Conservation (phyloP, 2,113 vertebrate species). For the Pseudorectes ferrugineus region DNA sequence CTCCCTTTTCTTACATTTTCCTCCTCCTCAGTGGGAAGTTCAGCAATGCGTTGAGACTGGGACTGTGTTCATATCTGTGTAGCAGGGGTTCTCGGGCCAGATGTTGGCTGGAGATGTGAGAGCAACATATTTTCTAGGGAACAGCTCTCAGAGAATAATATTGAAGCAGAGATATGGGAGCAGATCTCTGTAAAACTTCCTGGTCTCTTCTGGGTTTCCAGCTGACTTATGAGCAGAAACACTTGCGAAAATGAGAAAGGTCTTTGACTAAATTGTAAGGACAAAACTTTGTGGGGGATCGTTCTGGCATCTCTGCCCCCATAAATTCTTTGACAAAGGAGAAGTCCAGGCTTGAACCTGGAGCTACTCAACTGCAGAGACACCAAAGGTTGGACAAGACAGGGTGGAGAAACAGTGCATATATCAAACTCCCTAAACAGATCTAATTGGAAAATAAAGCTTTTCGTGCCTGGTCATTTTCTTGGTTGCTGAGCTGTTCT, state of each 20-base stretch:
- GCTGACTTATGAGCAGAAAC: neutral
- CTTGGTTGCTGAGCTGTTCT: neutral
- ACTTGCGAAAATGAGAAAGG: neutral
- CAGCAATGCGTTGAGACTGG: neutral
- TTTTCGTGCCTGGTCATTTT: neutral
- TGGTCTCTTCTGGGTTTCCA: neutral
- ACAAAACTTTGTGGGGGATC: neutral
- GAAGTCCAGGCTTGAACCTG: neutral
- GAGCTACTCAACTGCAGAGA: neutral
- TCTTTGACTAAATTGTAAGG: neutral
- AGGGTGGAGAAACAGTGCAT: neutral
- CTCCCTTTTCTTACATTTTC: neutral
- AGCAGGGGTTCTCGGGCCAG: neutral
- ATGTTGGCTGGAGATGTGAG: conserved; percentile 23
- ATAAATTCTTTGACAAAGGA: neutral
- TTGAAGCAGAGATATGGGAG: neutral
- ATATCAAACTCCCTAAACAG: neutral
- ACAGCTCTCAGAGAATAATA: neutral
- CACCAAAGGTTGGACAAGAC: neutral
- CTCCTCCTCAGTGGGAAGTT: neutral
- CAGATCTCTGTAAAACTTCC: neutral
- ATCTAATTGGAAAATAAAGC: neutral
- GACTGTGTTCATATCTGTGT: neutral
- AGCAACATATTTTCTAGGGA: neutral
- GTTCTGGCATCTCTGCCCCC: neutral